These are phyloP conservation scores for Branchinecta lynchi DNA, from an alignment of 1,140 invertebrate species.

Conservation along the genomic window DNA sequence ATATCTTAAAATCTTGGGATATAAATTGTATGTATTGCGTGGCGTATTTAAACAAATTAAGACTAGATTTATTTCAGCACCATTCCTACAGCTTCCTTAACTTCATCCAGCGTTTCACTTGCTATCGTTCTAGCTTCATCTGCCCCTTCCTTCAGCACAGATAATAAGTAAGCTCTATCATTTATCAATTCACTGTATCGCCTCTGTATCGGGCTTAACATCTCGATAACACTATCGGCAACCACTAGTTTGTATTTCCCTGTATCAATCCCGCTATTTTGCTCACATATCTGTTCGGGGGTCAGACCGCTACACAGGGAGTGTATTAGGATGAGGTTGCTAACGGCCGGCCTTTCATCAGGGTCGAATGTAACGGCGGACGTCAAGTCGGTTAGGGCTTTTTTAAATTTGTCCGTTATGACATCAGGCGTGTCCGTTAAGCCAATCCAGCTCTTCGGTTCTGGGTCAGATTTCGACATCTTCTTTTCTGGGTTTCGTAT, in stretches of 20 bases:
- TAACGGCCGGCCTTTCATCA: conserved; percentile 58
- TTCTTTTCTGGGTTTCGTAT: conserved; percentile 71
- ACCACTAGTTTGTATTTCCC: conserved; percentile 60
- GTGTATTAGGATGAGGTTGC: conserved; percentile 77
- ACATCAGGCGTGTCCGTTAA: conserved; percentile 60
- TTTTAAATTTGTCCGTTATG: conserved; percentile 67
- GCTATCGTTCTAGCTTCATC: conserved; percentile 51
- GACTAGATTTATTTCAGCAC: background rate
- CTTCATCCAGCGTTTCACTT: conserved; percentile 47
- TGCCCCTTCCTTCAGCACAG: conserved; percentile 48
- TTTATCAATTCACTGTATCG: conserved; percentile 42
- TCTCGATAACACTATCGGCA: conserved; percentile 53
- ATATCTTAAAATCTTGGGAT: too few species aligned
- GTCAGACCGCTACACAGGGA: conserved; percentile 49
- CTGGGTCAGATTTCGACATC: conserved; percentile 91
- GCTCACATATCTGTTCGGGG: conserved; percentile 51
- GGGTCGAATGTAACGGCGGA: conserved; percentile 68
- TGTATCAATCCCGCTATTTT: conserved; percentile 51
- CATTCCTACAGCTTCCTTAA: conserved; percentile 36
- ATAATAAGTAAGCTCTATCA: conserved; percentile 44
- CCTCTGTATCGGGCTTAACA: conserved; percentile 52
- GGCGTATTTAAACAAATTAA: too few species aligned
- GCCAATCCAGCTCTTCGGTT: conserved; percentile 59
- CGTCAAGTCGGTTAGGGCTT: conserved; percentile 78
- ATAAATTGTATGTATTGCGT: too few species aligned